Conservation (phyloP, 1,140 invertebrate species). For the Alviniconcha marisindica region DNA sequence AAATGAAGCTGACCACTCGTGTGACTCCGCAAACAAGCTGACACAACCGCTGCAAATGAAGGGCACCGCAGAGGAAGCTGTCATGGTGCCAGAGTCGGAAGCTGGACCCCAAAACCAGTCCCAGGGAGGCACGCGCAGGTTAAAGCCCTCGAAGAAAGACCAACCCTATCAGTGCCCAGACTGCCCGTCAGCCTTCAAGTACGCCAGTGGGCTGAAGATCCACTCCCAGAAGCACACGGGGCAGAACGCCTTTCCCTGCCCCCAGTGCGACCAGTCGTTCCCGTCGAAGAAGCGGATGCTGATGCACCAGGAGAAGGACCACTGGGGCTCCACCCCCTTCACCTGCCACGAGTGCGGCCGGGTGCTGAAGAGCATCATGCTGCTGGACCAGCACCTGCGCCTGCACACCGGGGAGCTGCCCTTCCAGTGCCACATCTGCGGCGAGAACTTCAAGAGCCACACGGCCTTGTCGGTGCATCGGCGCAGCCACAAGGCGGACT, state of each 20-base stretch:
- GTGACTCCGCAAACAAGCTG: no score
- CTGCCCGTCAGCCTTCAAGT: neutral
- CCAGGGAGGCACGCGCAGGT: no score
- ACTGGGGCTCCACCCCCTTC: conserved; percentile 11
- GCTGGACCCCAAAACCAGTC: no score
- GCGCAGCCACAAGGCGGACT: neutral
- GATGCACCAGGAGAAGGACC: neutral
- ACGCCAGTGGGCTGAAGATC: conserved; percentile 2
- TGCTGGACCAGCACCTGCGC: neutral
- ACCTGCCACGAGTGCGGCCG: conserved; percentile 3
- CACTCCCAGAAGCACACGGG: conserved; percentile 21
- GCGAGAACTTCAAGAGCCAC: neutral
- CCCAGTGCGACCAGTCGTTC: conserved; percentile 2
- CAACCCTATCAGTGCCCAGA: neutral
- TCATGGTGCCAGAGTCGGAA: no score
- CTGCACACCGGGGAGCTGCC: conserved; percentile 4
- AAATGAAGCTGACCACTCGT: no score
- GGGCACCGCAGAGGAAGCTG: no score
- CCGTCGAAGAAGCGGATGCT: neutral
- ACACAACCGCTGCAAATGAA: no score
- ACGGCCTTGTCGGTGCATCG: neutral
- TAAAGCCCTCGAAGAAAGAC: no score
- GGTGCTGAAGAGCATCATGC: neutral
- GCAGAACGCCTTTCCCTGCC: conserved; percentile 4
- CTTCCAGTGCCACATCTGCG: neutral